A percentile compares a stretch with the other conserved stretches of the same genome.
phyloP scores from a whole-genome alignment of 2,888 invertebrate genomes.

The Lochmaea capreae region DNA sequence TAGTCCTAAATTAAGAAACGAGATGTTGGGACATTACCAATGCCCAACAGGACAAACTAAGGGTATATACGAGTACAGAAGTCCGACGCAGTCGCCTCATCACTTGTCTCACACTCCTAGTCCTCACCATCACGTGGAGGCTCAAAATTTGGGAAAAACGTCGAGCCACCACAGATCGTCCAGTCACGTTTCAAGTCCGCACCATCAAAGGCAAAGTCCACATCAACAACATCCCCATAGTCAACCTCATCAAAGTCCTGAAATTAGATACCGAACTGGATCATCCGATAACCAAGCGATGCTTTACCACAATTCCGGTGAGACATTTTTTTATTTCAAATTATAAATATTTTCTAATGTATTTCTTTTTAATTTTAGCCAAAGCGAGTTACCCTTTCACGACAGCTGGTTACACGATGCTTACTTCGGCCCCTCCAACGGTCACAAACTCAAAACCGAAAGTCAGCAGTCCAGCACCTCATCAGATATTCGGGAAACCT shows the following conservation, averaged over 20 bases:
- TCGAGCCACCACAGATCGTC: slow-evolving; percentile 42
- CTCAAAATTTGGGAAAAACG: slow-evolving; percentile 60
- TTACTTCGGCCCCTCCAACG: slow-evolving; percentile 64
- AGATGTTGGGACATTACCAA: slow-evolving; percentile 71
- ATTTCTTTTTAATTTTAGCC: slow-evolving; percentile 29
- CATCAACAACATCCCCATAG: slow-evolving; percentile 63
- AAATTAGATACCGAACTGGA: slow-evolving; percentile 59
- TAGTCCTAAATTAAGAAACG: slow-evolving; percentile 70
- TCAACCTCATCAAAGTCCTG: slow-evolving; percentile 61
- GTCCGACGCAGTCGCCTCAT: slow-evolving; percentile 66
- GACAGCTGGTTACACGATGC: slow-evolving; percentile 66
- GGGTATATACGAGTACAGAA: slow-evolving; percentile 60
- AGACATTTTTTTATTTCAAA: slow-evolving; percentile 6
- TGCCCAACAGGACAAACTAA: slow-evolving; percentile 65
- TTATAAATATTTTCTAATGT: not conserved
- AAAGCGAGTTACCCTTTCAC: slow-evolving; percentile 64
- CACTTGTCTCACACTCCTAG: slow-evolving; percentile 60
- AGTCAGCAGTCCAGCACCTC: slow-evolving; percentile 83
- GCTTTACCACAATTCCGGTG: slow-evolving; percentile 56
- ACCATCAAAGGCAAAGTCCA: slow-evolving; percentile 65
- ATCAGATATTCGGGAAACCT: slow-evolving; percentile 78
- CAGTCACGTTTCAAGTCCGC: slow-evolving; percentile 66
- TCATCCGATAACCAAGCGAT: slow-evolving; percentile 59
- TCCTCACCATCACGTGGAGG: slow-evolving; percentile 60
- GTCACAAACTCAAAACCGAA: slow-evolving; percentile 72